Conservation (phyloP, 1,140 invertebrate genomes). For the Microplitis demolitor region DNA sequence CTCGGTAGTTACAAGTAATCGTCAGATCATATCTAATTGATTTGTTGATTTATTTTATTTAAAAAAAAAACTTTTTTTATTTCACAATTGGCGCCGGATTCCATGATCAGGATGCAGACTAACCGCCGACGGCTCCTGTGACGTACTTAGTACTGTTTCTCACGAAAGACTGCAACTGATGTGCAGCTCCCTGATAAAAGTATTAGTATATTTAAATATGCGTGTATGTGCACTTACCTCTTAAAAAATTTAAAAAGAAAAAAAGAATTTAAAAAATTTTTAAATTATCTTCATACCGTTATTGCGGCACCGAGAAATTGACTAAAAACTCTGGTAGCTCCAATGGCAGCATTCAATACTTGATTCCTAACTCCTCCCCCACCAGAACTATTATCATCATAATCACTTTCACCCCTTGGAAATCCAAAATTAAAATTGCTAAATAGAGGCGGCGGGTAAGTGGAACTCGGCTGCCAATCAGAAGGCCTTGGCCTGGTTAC, state of each 20-base stretch:
- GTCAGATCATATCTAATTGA: no score
- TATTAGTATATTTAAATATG: constrained; percentile 34
- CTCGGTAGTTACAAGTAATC: no score
- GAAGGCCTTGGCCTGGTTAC: constrained; percentile 28
- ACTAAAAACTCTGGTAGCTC: constrained; percentile 73
- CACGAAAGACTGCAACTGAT: constrained; percentile 59
- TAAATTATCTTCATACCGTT: constrained; percentile 61
- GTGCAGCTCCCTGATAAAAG: constrained; percentile 55
- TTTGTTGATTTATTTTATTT: no score
- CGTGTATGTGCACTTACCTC: not conserved
- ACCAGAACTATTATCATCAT: constrained; percentile 18
- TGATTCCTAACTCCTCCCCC: constrained; percentile 62
- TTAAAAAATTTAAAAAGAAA: constrained; percentile 9
- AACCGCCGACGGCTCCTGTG: constrained; percentile 34
- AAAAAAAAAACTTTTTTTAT: no score
- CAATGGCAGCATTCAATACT: constrained; percentile 71
- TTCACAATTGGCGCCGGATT: not conserved
- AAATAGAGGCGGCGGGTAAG: constrained; percentile 57
- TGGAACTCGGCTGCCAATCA: constrained; percentile 47
- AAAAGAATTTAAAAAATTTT: not conserved
- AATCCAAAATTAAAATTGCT: constrained; percentile 42
- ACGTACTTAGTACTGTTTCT: constrained; percentile 53
- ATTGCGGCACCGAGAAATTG: constrained; percentile 75
- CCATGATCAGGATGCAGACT: not conserved
- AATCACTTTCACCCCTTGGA: constrained; percentile 14